phyloP scores from a whole-genome alignment of 1,140 invertebrate species.

The Ips typographus region DNA sequence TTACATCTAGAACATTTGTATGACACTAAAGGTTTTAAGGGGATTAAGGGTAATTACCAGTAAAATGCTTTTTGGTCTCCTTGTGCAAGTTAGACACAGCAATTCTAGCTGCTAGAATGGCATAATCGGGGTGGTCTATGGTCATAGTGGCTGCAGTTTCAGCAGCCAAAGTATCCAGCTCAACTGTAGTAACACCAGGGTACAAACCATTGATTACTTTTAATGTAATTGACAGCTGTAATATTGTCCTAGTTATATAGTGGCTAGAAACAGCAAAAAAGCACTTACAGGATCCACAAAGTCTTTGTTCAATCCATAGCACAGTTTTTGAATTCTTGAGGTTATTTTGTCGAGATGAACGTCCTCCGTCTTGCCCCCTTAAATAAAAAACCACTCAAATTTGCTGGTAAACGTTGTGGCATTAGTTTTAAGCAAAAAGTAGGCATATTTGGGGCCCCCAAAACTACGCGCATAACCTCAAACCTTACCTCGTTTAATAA shows the following conservation, averaged over 20 bases:
- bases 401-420: neutral
- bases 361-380: constrained; percentile 88
- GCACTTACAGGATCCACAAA: constrained; percentile 91
- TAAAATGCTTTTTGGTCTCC: constrained; percentile 89
- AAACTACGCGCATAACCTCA: constrained; percentile 7
- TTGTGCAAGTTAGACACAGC: constrained; percentile 98
- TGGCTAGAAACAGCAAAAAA: no score
- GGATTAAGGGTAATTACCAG: no score
- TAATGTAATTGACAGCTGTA: constrained; percentile 64
- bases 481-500: constrained; percentile 57
- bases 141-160: constrained; percentile 97
- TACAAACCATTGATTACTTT: constrained; percentile 94
- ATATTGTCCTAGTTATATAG: constrained; percentile 1
- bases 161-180: constrained; percentile 95
- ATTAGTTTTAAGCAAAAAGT: neutral
- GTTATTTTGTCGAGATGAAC: constrained; percentile 99
- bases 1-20: constrained; percentile 73
- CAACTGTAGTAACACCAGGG: constrained; percentile 93
- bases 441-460: neutral
- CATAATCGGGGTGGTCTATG: constrained; percentile 96
- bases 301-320: constrained; percentile 94
- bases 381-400: constrained; percentile 18
- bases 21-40: constrained; percentile 20
- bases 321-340: constrained; percentile 90
- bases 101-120: constrained; percentile 91